These are phyloP conservation scores for Brachionus rotundiformis DNA, from an alignment of 1,140 invertebrate species.

Conservation along the genomic window DNA sequence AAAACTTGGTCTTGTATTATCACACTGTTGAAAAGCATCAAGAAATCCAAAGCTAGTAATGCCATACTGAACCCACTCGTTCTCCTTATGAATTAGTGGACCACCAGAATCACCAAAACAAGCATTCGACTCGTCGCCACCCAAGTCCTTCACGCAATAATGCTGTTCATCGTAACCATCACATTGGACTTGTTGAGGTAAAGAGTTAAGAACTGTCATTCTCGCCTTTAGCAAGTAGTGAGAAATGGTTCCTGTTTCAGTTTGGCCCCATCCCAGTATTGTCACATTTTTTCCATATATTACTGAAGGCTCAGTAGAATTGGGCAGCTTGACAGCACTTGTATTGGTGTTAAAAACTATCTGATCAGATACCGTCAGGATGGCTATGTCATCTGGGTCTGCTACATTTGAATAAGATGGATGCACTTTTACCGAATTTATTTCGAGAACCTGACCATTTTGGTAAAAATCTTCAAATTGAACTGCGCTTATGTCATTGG, in stretches of 20 bases:
- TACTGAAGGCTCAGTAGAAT: background rate
- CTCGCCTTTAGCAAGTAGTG: background rate
- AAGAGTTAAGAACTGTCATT: background rate
- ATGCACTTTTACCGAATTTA: background rate
- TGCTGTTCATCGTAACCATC: background rate
- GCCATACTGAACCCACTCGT: background rate
- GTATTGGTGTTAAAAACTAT: background rate
- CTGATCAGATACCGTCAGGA: background rate
- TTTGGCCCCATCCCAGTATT: background rate
- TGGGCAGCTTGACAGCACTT: background rate
- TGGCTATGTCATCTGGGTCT: background rate
- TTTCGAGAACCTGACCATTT: background rate
- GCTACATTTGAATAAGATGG: background rate
- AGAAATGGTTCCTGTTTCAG: background rate
- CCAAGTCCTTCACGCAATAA: background rate
- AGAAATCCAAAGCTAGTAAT: background rate
- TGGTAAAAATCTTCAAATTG: background rate
- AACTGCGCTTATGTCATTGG: background rate
- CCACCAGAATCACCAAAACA: slow-evolving; percentile 23
- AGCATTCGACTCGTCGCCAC: background rate
- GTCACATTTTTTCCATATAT: slow-evolving; percentile 6
- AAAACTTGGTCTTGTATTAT: background rate
- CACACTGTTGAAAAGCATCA: background rate
- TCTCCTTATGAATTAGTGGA: background rate
- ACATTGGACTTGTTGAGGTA: background rate